Conservation (phyloP, 2,888 invertebrate genomes). For the Pheosia tremula region DNA sequence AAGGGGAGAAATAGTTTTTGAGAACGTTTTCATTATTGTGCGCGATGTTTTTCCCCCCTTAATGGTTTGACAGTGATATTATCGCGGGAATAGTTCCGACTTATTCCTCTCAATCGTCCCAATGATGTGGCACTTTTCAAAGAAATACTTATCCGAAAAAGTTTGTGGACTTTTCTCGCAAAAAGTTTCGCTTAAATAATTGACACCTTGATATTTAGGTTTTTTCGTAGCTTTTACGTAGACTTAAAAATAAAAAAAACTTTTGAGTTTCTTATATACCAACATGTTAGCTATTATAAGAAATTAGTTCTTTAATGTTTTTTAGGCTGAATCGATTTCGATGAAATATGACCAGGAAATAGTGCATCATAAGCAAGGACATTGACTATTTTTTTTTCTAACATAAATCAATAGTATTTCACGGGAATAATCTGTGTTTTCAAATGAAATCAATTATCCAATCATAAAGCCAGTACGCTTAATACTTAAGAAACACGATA, state of each 20-base stretch:
- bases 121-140: slow-evolving; percentile 1
- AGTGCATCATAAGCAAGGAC: too few species aligned
- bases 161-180: background rate
- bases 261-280: too few species aligned
- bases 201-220: background rate
- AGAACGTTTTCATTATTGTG: slow-evolving; percentile 42
- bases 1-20: slow-evolving; percentile 46
- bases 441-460: too few species aligned
- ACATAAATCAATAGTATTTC: too few species aligned
- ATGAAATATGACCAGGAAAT: too few species aligned
- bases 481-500: slow-evolving; percentile 2
- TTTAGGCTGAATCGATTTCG: too few species aligned
- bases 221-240: too few species aligned
- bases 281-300: too few species aligned
- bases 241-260: too few species aligned
- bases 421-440: too few species aligned
- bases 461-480: background rate
- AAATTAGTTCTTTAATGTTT: too few species aligned
- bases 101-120: slow-evolving; percentile 5
- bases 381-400: too few species aligned
- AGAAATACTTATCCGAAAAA: background rate
- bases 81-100: slow-evolving; percentile 14
- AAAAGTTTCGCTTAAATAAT: background rate
- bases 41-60: slow-evolving; percentile 33
- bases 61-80: slow-evolving; percentile 15